Base-by-base conservation (phyloP, 2,113 vertebrate species). In the Eupsittula cactorum region DNA sequence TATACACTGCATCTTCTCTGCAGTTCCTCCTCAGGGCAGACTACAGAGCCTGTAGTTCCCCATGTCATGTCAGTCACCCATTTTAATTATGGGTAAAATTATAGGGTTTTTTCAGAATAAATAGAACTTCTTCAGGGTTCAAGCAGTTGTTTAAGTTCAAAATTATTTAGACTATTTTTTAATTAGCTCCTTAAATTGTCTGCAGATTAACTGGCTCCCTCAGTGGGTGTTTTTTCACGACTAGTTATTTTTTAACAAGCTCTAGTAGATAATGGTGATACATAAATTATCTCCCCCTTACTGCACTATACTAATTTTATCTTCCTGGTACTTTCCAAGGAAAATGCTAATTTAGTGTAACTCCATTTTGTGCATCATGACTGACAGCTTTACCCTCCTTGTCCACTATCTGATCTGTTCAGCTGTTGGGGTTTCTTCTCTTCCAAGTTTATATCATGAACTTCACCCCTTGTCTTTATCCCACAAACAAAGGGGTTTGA, bases 221-320 rank as follows among this genome's bases (percentile, higher is more conserved):
- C 92, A 6, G 2, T 0, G 21, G 6, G 2, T 0, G 21, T 3
- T 17, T 52, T 88, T 80, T 84, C 53, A 76, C 2, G 8, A 23
- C 11, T 55, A 24, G 31, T 74, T 84, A 7, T 64, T 79, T 93
- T 52, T 82, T 53, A 90, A 57, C 25, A 86, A 47, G 29, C 8
- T 69, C 0, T 39, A 57, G 11, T 55, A 82, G 67, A 33, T 47
- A 73, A 76, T 31, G 24, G 62, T 47, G 14, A 16, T 20, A 52
- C 50, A 65, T 53, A 25, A 83, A 77, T 4, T 52, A 46, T 74
- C 13, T 74, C 14, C 53, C 73, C 18, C 17, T 47, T 55, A 64
- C 21, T 82, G 67, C 23, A 71, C 20, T 67, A 16, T 42, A 68
- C 39, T 70, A 33, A 50, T 63, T 86, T 46, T 39, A 75, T 75